Base-by-base conservation (phyloP, 2,113 vertebrate genomes). In the Melanocharis versteri region DNA sequence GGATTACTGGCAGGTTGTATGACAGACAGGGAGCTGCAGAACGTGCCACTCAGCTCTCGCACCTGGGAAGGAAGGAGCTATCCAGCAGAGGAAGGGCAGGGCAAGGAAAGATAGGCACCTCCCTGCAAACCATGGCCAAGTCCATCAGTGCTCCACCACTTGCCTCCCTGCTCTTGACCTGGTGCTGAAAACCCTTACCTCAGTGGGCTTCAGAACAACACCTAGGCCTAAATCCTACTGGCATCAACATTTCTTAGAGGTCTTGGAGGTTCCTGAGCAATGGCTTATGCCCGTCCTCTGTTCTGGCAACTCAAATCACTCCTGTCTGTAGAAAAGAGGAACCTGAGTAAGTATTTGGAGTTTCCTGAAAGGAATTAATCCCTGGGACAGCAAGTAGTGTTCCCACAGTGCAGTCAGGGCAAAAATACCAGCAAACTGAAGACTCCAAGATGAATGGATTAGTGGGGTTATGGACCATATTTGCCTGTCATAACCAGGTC, bases 81-180 rank as follows among this genome's bases (percentile, higher is more conserved):
- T 48, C 37, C n/a, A 50, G 45, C 47, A 42, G 37, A 16, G 30
- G 35, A 78, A 27, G 31, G 58, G 18, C 37, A 42, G 6, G 37
- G 24, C 30, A 53, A 42, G 30, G 58, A 53, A 42, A n/a, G 8
- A 37, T 8, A 42, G 24, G 20, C 58, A 28, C 30, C 21, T 39
- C 57, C n/a, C 35, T 33, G 37, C 35, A 40, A 70, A 31, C 48
- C 28, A 53, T 3, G 2, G 39, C 39, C 1, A 6, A 64, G 37
- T 22, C 47, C 18, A n/a, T 64, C 7, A 9, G 12, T 2, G 0
- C 30, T 53, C 15, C 4, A 1, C 14, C 42, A 35, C 64, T 44
- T 22, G 18, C 31, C 50, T 65, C 51, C 33, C 37, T 58, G 54
- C 26, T 60, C 31, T 31, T 15, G 20, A 28, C 28, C 24, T 51